Conservation (phyloP, 2,797 vertebrate species). For the Gallinago solitaria region DNA sequence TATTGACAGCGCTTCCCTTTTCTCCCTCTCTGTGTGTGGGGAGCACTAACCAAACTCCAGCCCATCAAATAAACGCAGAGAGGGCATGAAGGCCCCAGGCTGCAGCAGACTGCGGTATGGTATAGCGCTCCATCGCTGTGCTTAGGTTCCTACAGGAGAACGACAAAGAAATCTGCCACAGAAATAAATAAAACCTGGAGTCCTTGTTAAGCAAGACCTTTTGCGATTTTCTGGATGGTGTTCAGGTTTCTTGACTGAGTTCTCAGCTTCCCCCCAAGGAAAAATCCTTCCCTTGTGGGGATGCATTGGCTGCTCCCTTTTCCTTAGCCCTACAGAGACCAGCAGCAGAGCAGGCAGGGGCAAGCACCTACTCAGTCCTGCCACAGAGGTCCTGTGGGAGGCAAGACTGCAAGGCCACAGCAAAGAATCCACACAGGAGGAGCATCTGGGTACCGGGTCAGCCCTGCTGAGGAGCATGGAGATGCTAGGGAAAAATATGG, state of each 20-base stretch:
- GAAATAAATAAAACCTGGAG: not conserved
- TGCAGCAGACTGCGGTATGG: not conserved
- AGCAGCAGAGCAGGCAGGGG: not conserved
- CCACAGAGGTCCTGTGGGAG: not conserved
- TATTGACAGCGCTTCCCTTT: not conserved
- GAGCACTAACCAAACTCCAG: not conserved
- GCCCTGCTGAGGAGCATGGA: not conserved
- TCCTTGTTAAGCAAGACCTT: not conserved
- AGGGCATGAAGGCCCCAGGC: not conserved
- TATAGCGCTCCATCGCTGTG: accelerated
- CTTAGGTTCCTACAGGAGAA: not conserved
- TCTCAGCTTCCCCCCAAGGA: not conserved
- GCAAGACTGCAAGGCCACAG: accelerated
- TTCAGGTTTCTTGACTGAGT: not conserved
- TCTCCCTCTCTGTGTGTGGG: not conserved
- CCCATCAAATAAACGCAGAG: not conserved
- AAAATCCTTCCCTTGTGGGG: not conserved
- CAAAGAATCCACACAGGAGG: not conserved
- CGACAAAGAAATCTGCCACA: not conserved
- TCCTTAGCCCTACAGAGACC: not conserved
- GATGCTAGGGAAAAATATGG: not conserved
- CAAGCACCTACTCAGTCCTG: not conserved
- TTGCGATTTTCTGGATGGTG: not conserved
- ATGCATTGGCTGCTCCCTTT: not conserved
- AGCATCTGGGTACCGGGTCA: not conserved